phyloP scores from a whole-genome alignment of 2,113 vertebrate species.

The Nothobranchius kuhntae region DNA sequence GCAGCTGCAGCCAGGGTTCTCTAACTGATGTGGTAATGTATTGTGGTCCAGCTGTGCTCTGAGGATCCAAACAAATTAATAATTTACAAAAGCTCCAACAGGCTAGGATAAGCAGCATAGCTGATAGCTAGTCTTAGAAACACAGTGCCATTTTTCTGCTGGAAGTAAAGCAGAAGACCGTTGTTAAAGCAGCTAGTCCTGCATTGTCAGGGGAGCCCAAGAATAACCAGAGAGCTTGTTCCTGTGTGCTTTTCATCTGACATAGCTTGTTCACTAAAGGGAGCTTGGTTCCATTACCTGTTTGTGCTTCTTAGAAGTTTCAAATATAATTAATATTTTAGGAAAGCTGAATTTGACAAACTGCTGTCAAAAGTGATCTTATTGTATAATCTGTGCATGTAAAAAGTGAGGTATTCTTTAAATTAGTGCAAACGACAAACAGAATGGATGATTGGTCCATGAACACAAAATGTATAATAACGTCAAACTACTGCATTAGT shows the following conservation, averaged over 20 bases:
- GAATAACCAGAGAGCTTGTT: conserved; percentile 27
- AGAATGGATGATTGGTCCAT: too few species aligned
- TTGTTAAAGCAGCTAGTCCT: conserved; percentile 39
- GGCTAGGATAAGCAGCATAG: conserved; percentile 43
- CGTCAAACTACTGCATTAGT: too few species aligned
- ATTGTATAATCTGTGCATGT: too few species aligned
- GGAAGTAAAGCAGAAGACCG: conserved; percentile 45
- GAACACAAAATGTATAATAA: too few species aligned
- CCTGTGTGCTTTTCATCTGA: too few species aligned
- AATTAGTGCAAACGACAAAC: too few species aligned
- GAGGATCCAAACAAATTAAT: conserved; percentile 71
- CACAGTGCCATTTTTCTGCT: conserved; percentile 16
- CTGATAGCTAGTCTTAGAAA: conserved; percentile 20
- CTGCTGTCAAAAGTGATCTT: too few species aligned
- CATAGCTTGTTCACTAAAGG: too few species aligned
- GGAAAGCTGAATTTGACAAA: too few species aligned
- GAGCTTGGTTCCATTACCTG: neutral
- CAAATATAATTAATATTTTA: too few species aligned
- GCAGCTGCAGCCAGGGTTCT: conserved; percentile 26
- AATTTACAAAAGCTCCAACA: conserved; percentile 68
- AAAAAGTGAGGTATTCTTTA: too few species aligned
- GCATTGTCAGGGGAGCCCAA: conserved; percentile 21
- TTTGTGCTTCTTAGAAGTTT: too few species aligned
- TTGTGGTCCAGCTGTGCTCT: conserved; percentile 61
- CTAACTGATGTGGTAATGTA: conserved; percentile 40